phyloP scores from a whole-genome alignment of 2,113 vertebrate species.

The Oxyura jamaicensis region DNA sequence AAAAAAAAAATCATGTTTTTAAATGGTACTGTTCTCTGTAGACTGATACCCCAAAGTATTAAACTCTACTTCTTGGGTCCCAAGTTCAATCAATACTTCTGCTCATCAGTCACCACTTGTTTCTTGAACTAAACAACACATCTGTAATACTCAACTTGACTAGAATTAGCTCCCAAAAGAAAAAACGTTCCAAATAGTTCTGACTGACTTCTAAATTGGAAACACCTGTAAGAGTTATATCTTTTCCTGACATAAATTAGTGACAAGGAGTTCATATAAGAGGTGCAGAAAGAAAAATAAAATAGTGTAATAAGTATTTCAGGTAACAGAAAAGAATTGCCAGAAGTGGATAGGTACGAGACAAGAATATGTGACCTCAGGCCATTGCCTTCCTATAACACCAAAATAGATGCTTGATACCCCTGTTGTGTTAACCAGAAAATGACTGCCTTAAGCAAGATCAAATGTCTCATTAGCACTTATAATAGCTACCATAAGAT shows the following conservation, averaged over 20 bases:
- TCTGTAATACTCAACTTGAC: conserved; percentile 68
- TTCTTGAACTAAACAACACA: conserved; percentile 65
- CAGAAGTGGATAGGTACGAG: background rate
- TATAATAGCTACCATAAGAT: conserved; percentile 64
- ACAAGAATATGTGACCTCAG: conserved; percentile 4
- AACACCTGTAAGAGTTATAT: conserved; percentile 74
- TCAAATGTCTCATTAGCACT: conserved; percentile 67
- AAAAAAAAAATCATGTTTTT: conserved; percentile 75
- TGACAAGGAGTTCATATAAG: conserved; percentile 38
- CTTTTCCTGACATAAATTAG: conserved; percentile 71
- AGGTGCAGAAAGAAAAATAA: conserved; percentile 61
- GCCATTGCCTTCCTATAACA: background rate
- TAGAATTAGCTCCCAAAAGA: conserved; percentile 66
- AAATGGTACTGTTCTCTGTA: conserved; percentile 55
- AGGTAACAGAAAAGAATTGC: conserved; percentile 47
- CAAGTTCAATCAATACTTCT: conserved; percentile 72
- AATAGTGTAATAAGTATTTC: conserved; percentile 27
- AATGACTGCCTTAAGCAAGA: conserved; percentile 56
- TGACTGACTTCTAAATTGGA: conserved; percentile 71
- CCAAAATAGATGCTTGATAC: conserved; percentile 29
- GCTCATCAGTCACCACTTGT: conserved; percentile 74
- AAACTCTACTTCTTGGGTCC: conserved; percentile 54
- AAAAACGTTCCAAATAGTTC: conserved; percentile 59
- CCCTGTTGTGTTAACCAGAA: conserved; percentile 43
- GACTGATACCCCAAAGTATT: conserved; percentile 60